A percentile compares a stretch with the other conserved stretches of the same genome.
These are phyloP conservation scores for Contarinia nasturtii DNA, from an alignment of 1,140 invertebrate genomes.

Conservation along the genomic window DNA sequence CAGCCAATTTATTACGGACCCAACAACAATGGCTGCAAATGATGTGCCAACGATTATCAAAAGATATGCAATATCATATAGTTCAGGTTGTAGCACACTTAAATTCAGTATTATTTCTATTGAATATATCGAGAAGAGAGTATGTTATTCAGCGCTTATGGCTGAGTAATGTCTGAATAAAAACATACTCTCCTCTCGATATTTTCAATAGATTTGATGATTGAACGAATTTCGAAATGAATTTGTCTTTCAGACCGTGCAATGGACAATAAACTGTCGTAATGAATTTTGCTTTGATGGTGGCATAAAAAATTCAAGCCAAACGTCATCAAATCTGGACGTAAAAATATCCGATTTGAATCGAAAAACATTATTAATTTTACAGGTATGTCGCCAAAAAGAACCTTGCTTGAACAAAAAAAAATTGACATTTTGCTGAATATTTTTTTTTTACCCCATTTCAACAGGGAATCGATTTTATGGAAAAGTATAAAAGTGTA, in stretches of 20 bases:
- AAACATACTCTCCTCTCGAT: too few species aligned
- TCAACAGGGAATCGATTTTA: constrained; percentile 45
- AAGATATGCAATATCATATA: constrained; percentile 32
- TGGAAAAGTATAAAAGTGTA: constrained; percentile 38
- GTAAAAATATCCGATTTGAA: constrained; percentile 1
- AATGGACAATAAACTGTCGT: constrained; percentile 1
- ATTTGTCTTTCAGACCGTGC: too few species aligned
- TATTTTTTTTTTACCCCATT: too few species aligned
- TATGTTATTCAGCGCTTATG: too few species aligned
- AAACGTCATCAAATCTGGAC: constrained; percentile 16
- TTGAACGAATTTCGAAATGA: too few species aligned
- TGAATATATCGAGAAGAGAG: too few species aligned
- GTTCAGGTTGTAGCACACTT: too few species aligned
- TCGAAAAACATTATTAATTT: constrained; percentile 14
- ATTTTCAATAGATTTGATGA: too few species aligned
- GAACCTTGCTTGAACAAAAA: constrained; percentile 37
- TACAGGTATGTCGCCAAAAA: constrained; percentile 28
- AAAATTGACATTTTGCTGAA: constrained; percentile 33
- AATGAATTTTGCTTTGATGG: not conserved
- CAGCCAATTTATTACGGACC: constrained; percentile 27
- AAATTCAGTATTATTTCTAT: too few species aligned
- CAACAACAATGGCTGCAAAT: constrained; percentile 34
- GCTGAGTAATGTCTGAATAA: too few species aligned
- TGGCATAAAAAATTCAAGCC: constrained; percentile 6
- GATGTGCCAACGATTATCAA: constrained; percentile 34